Base-by-base conservation (phyloP, 2,888 invertebrate genomes). In the Drosophila gaucha region DNA sequence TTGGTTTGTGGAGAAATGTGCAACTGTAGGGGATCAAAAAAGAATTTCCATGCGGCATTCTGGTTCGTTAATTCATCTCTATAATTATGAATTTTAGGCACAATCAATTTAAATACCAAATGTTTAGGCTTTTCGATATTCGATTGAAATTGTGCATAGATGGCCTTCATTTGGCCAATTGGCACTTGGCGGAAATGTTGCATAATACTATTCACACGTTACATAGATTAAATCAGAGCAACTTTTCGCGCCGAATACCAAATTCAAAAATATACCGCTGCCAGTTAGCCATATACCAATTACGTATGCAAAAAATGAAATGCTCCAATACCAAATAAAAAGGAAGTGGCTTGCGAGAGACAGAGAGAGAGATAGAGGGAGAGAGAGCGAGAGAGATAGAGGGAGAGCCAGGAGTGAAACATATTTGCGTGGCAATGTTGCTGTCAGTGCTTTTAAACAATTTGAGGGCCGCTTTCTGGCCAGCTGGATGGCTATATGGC, bases 371-470 rank as follows among this genome's bases (percentile, higher is more conserved):
- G 30, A 26, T 20, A 24, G 16, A 16, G 6, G 16, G 28, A 9
- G 4, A 10, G 31, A 9, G 20, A 10, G 33, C 6, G 6, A 22
- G 33, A 22, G 12, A 33, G 22, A 43, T 38, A 14, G 28, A 49
- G 24, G 20, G 10, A 33, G 47, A 26, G n/a, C n/a, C n/a, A 44
- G 30, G 20, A 41, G 51, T 52, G 57, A 70, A 70, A 71, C 66
- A 77, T 67, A 84, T 84, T 74, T 78, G 68, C 44, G 64, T 52
- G 59, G 73, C 56, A 68, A 69, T 73, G 64, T 76, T 80, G 72
- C 72, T 82, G 75, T 75, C 60, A 44, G 67, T 62, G 83, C 76
- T 83, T 74, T 80, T 71, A 83, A 86, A 70, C 79, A 86, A 80
- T 80, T 80, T 44, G 43, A 60, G 52, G 50, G 41, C 39, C 49